Evolutionary conservation across 2,888 invertebrate species (phyloP), one percentile per base, ranked within the genome.

Genomic region (Arrhopalites spinosus): DNA sequence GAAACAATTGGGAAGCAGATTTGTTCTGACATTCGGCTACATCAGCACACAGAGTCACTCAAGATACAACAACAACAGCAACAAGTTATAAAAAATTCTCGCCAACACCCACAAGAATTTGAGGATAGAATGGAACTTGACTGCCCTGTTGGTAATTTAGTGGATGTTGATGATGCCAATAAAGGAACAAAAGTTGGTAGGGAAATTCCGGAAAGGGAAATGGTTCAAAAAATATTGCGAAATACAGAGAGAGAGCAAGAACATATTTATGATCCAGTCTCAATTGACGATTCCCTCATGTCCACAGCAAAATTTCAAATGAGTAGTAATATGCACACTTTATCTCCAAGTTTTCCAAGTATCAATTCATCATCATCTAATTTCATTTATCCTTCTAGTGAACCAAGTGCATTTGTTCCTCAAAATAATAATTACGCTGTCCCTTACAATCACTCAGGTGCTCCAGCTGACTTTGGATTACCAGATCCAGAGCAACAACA

Each of bases 1-100:
- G 88, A 89, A 72, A 83, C 82, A 36, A 83, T 84, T 79, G 66
- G 71, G 11, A 50, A 36, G 11, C 64, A 56, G 20, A 72, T 76
- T 27, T 50, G 63, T 30, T 76, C 30, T 61, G 68, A 73, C 30
- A 45, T 68, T 50, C 45, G 59, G 17, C 45, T 53, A 30, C 27
- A 30, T 11, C 61, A 67, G 25, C 72, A 76, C 61, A 47, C 59
- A 43, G 36, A 71, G 56, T 53, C 53, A 53, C n/a, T 47, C 15
- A 47, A 47, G n/a, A 8, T 20, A 56, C 53, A 56, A 20, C 53
- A 56, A 56, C n/a, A 56, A 43, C 47, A 36, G 11, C 67, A 67
- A 29, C 74, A 72, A 68, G 23, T 13, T 43, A n/a, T n/a, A n/a
- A 29, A n/a, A 23, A 27, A 29, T 8, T 27, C 56, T 30, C n/a